Base-by-base conservation (phyloP, 2,113 vertebrate genomes). In the Pollimyrus isidori region DNA sequence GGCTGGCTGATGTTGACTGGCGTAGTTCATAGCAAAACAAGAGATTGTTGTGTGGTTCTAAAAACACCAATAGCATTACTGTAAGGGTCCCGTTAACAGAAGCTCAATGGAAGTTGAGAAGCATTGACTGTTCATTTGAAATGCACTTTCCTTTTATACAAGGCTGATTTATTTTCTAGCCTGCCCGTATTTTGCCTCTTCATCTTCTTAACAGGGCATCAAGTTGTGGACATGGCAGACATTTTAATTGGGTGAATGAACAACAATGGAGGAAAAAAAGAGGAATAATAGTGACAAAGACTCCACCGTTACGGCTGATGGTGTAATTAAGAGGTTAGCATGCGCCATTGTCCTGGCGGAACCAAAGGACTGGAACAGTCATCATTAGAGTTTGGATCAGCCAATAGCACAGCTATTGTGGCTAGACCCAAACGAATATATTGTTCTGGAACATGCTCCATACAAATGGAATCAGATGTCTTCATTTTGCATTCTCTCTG, bases 311-410 rank as follows among this genome's bases (percentile, higher is more conserved):
- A 49, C 10, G 21, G 83, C 48, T 50, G 83, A 86, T n/a, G 82
- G 82, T 48, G 82, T 85, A 85, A 85, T 85, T 86, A 86, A 86
- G 83, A 86, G 83, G 45, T 49, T 86, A 86, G n/a, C 48, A 15
- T n/a, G 46, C 1, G 17, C 48, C 46, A 23, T 86, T 86, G 83
- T 86, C 83, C 46, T 7, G 83, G 83, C n/a, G n/a, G 83, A 50
- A 50, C 35, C 73, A 80, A 80, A 80, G 35, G 73, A 42, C 73
- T 80, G 73, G 73, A 80, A 80, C 73, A 26, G 21, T 86, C 45
- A 50, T 26, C 23, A 30, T 45, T 50, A 86, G 45, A 19, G 13
- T 86, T 86, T 50, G 48, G 48, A 86, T 80, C 83, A 86, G 23
- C 23, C 48, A 49, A 42, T 80, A 80, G 42, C 30, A 39, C 30